Evolutionary conservation across 64 coral and sea anemone species (phyloP), one percentile per base, ranked within the genome.

Genomic region (Stichodactyla helianthus): DNA sequence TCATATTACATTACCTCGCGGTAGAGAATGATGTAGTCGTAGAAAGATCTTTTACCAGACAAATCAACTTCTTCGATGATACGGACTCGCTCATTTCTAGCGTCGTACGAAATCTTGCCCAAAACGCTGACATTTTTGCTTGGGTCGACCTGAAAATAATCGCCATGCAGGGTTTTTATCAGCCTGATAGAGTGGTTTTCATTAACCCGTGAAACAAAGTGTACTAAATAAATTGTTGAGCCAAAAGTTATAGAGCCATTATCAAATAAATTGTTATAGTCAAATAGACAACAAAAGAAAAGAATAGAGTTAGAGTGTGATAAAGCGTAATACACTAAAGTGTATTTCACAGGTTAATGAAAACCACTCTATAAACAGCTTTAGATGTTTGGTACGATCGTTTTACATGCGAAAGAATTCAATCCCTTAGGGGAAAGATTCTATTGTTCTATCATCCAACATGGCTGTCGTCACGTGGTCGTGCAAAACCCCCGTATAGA

Each of bases 1-100:
- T 44, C 55, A 58, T 15, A 58, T 58, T 58, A 58, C 7, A 9
- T 22, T 53, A 81, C 78, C 51, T 81, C 78, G 0, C 50, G 5
- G 52, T 81, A 81, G 19, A 81, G 78, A 28, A 81, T 22, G 78
- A 81, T 81, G 51, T 50, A 81, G 16, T 81, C 78, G 6, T 81
- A 81, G 50, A 81, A 81, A 81, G 11, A 81, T 81, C 26, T 81
- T 28, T 81, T 81, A 7, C 51, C 78, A 52, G 78, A 81, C 78
- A 81, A 23, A 54, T 81, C 50, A 81, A 81, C 51, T 16, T 81
- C 78, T 53, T 81, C 78, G 5, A 81, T 81, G 50, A 81, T 20
- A 20, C 78, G 78, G 5, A 81, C 10, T 20, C 78, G 78, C 53
- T 81, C 17, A 28, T 81, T 81, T 7, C 0, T 1, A 7, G 35